Percentiles rank a stretch among this genome's conserved stretches.
These are phyloP conservation scores for Chalcis sispes DNA, from an alignment of 2,888 invertebrate species.

Conservation along the genomic window DNA sequence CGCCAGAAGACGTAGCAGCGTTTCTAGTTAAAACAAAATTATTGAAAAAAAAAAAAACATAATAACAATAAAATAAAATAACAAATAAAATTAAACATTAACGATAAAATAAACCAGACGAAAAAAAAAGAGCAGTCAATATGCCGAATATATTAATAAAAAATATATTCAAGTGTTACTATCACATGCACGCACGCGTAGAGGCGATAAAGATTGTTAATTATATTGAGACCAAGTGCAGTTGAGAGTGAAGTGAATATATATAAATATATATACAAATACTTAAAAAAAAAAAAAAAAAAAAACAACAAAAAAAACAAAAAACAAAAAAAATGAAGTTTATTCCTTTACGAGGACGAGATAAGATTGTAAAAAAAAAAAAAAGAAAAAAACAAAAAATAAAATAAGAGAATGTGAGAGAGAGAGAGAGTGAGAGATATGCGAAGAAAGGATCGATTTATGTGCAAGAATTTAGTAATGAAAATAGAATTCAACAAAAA, in stretches of 20 bases:
- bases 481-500: background rate
- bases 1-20: slow-evolving; percentile 49
- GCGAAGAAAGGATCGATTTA: background rate
- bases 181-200: slow-evolving; percentile 21
- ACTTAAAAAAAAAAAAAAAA: background rate
- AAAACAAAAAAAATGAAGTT: slow-evolving; percentile 31
- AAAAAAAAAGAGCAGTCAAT: slow-evolving; percentile 57
- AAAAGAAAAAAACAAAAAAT: background rate
- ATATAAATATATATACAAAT: background rate
- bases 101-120: too few species aligned
- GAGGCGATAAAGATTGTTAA: slow-evolving; percentile 23
- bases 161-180: slow-evolving; percentile 55
- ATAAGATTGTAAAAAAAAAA: background rate
- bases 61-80: slow-evolving; percentile 35
- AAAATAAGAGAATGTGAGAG: background rate
- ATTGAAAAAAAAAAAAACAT: background rate
- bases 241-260: slow-evolving; percentile 46
- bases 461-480: too few species aligned
- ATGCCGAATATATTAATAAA: slow-evolving; percentile 49
- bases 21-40: slow-evolving; percentile 37
- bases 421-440: background rate
- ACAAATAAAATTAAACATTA: too few species aligned
- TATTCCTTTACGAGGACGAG: slow-evolving; percentile 30
- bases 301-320: slow-evolving; percentile 18
- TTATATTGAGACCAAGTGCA: slow-evolving; percentile 14